Percentiles rank a stretch among this genome's conserved stretches.
Conservation (phyloP, 2,888 invertebrate genomes). For the Spatulosminthurus flaviceps region DNA sequence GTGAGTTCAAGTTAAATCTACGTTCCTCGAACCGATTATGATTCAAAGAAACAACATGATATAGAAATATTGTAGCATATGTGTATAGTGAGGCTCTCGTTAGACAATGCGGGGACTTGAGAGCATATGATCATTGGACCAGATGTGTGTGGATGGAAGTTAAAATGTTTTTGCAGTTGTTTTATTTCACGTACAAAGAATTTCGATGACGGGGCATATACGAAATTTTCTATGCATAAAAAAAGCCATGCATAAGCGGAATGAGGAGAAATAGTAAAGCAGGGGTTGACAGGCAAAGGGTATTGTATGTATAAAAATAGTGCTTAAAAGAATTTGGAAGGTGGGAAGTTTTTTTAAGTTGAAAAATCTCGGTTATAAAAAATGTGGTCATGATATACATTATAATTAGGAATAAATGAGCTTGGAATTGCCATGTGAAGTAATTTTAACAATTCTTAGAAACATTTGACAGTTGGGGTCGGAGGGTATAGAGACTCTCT, state of each 20-base stretch:
- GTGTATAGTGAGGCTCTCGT: not conserved
- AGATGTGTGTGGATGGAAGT: conserved; percentile 18
- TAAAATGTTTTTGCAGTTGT: conserved; percentile 9
- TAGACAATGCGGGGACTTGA: not conserved
- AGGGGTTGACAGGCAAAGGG: not conserved
- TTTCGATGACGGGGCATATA: not conserved
- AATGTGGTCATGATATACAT: not conserved
- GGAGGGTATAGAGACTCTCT: not conserved
- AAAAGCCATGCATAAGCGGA: not conserved
- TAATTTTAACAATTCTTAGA: not conserved
- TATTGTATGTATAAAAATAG: too few relatives aligned
- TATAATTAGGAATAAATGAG: conserved; percentile 35
- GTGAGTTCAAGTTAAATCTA: not conserved
- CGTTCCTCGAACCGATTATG: not conserved
- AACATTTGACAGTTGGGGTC: not conserved
- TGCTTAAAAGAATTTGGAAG: too few relatives aligned
- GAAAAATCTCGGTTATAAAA: not conserved
- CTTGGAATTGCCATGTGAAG: conserved; percentile 26
- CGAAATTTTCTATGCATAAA: not conserved
- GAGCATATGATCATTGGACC: not conserved
- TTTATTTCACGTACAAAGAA: conserved; percentile 14
- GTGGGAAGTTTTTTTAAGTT: not conserved
- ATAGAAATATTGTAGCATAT: not conserved
- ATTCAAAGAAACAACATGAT: not conserved
- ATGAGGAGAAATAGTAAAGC: not conserved